Evolutionary conservation across 2,888 invertebrate genomes (phyloP), one percentile per base, ranked within the genome.

Genomic region (Augochlorella aurata): DNA sequence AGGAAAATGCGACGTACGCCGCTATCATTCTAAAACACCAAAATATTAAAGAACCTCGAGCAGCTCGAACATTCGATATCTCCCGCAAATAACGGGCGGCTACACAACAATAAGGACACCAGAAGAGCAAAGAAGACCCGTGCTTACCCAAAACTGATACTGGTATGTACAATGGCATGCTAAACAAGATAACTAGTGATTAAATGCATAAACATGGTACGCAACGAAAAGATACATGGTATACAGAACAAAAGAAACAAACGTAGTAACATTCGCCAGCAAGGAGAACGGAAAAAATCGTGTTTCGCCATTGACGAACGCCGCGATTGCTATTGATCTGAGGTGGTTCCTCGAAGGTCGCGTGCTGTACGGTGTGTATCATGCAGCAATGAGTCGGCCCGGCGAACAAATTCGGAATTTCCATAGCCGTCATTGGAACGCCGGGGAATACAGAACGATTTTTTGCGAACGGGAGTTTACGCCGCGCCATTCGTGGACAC

Each of bases 171-270:
- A 24, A 54, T 63, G 58, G 69, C 80, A 84, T 80, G 84, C 84
- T 71, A 67, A 84, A 85, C 61, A 72, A 85, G 81, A 79, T 81
- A 83, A 79, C 38, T 63, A 79, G 77, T 50, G 73, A 54, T 29
- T 72, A 58, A 82, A 81, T 38, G 61, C 74, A 70, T 54, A 81
- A 85, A 84, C 58, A 82, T 52, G 54, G 52, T 65, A 66, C 16
- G 66, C 52, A 69, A 73, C 74, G 67, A 54, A 79, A 10, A 76
- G 52, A 76, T 45, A 52, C n/a, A 38, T 38, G 44, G 18, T 38
- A 21, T 21, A 49, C 44, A 65, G 54, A 69, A 61, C 38, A 50
- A 44, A 61, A 18, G 2, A 29, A 50, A 65, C 9, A 82, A 77
- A 74, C 49, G 45, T 58, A 63, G 14, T 74, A 81, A 73, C 78